A percentile compares a stretch with the other conserved stretches of the same genome.
phyloP scores from a whole-genome alignment of 2,888 invertebrate genomes.

The Petrophora chlorosata region DNA sequence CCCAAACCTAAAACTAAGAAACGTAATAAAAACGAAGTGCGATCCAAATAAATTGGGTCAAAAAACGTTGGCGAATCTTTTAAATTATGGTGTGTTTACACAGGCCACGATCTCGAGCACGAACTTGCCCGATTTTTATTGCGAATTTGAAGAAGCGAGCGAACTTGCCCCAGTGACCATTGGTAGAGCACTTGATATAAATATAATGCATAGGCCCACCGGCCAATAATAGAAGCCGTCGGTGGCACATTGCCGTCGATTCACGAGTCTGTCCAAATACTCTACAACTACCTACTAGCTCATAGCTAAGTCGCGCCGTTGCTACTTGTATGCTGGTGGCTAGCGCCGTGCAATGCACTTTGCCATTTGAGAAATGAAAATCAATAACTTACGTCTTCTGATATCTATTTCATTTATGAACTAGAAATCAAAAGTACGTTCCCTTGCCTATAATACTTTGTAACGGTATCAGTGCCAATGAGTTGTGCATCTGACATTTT shows the following conservation, averaged over 20 bases:
- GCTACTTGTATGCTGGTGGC: slow-evolving; percentile 35
- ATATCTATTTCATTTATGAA: too few species aligned
- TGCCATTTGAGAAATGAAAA: slow-evolving; percentile 41
- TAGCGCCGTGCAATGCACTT: slow-evolving; percentile 43
- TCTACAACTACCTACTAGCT: slow-evolving; percentile 45
- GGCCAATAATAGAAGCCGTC: slow-evolving; percentile 59
- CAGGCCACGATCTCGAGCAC: slow-evolving; percentile 69
- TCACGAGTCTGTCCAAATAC: slow-evolving; percentile 39
- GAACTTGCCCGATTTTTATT: slow-evolving; percentile 79
- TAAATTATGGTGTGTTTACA: slow-evolving; percentile 49
- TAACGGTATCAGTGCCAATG: slow-evolving; percentile 31
- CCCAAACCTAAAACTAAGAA: slow-evolving; percentile 14
- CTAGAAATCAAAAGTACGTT: too few species aligned
- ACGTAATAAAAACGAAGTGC: slow-evolving; percentile 26
- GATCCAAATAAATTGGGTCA: slow-evolving; percentile 31
- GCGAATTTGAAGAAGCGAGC: slow-evolving; percentile 72
- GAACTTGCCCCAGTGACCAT: slow-evolving; percentile 81
- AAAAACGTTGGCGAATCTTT: slow-evolving; percentile 39
- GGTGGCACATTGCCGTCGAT: slow-evolving; percentile 55
- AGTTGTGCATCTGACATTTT: slow-evolving; percentile 72
- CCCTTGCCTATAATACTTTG: too few species aligned
- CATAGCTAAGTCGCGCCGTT: slow-evolving; percentile 22
- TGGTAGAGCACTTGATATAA: slow-evolving; percentile 64
- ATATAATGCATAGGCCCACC: slow-evolving; percentile 66
- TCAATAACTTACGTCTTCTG: slow-evolving; percentile 24